Conservation (phyloP, 2,888 invertebrate genomes). For the Carterocephalus palaemon region DNA sequence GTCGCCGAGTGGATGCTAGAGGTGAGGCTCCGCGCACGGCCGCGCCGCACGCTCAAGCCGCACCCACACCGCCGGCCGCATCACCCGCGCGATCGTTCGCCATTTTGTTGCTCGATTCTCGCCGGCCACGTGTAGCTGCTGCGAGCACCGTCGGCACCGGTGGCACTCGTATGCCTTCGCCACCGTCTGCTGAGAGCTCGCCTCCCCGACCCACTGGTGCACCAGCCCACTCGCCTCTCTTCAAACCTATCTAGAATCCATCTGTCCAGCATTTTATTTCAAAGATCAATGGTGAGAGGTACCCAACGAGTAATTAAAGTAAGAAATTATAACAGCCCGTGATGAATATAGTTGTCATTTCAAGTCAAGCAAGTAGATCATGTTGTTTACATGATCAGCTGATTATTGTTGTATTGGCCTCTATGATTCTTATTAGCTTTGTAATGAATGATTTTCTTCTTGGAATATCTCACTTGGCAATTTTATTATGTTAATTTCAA, state of each 20-base stretch:
- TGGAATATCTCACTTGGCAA: constrained; percentile 26
- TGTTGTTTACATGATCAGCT: constrained; percentile 76
- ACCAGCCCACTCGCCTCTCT: background rate
- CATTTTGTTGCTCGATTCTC: constrained; percentile 65
- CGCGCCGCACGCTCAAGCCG: constrained; percentile 49
- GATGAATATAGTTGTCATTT: background rate
- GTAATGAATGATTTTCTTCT: constrained; percentile 28
- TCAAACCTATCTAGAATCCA: background rate
- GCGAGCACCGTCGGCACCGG: constrained; percentile 41
- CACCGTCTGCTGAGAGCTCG: constrained; percentile 36
- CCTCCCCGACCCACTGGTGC: background rate
- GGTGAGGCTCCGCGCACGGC: constrained; percentile 85
- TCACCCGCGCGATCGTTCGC: constrained; percentile 44
- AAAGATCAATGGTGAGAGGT: too few species aligned
- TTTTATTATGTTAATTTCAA: too few species aligned
- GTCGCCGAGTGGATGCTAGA: constrained; percentile 99
- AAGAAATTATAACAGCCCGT: background rate
- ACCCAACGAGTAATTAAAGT: too few species aligned
- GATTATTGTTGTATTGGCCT: constrained; percentile 49
- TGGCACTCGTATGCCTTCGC: constrained; percentile 56
- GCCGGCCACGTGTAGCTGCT: constrained; percentile 67
- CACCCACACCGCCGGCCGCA: constrained; percentile 47
- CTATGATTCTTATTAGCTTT: constrained; percentile 52
- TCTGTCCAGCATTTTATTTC: too few species aligned
- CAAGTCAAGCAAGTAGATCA: constrained; percentile 1